Base-by-base conservation (phyloP, 2,888 invertebrate genomes). In the Cyclophora albipunctata region DNA sequence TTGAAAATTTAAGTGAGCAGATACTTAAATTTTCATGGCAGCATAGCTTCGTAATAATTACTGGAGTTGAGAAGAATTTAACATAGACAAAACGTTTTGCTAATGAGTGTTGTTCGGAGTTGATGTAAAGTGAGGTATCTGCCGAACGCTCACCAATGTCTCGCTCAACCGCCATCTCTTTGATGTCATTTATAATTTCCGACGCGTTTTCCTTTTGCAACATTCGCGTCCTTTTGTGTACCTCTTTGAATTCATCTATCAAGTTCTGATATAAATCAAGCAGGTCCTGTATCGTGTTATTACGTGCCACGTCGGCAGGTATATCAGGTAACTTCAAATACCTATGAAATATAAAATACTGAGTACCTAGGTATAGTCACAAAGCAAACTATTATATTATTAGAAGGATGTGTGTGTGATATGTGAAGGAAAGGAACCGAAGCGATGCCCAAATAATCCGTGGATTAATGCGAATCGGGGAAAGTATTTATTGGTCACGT, bases 81-180 rank as follows among this genome's bases (percentile, higher is more conserved):
- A 52, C 57, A 51, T 52, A 50, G 52, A 51, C 51, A 37, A 55
- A 53, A 51, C 48, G 54, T 56, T 56, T 54, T 60, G 57, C 60
- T 60, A 58, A 66, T 62, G 58, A 66, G 56, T 61, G 55, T 64
- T 90, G 81, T 63, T 92, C 91, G 47, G 47, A 56, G 53, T 56
- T 50, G 53, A 55, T 55, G 51, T 47, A 33, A 4, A 41, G 40
- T 20, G 34, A 53, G 54, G 50, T 51, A 51, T 37, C 37, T 37
- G 5, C 5, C 37, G 37, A 57, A 58, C 50, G 89, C 73, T 91
- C 74, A 73, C 95, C 91, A 63, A 95, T 93, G 64, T 95, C 95
- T 71, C 93, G 92, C 74, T 97, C 97, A 49, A 94, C 92, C 58
- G 95, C 95, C 95, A 96, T 96, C 56, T 95, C 93, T 63, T 93